phyloP scores from a whole-genome alignment of 1,140 invertebrate species.

The Caenorhabditis inopinata region DNA sequence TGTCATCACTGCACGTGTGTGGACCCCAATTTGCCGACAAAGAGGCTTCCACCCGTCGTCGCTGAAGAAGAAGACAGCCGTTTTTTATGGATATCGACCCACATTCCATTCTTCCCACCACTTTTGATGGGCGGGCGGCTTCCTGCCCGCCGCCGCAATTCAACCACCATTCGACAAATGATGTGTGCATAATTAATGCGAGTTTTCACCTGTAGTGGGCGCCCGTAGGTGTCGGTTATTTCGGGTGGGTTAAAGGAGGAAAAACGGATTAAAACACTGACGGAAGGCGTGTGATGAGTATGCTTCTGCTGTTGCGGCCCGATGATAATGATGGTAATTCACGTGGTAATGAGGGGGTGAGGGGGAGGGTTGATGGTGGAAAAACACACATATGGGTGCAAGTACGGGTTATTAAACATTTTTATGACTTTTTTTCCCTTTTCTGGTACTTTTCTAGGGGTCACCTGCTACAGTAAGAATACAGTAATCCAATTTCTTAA shows the following conservation, averaged over 20 bases:
- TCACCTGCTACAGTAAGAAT: too few relatives aligned
- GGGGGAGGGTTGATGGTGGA: background rate
- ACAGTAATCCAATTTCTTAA: too few relatives aligned
- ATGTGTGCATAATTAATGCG: constrained; percentile 31
- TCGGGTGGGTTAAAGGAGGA: background rate
- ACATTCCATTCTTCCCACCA: background rate
- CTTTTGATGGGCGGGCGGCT: background rate
- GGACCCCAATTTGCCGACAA: background rate
- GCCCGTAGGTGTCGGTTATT: background rate
- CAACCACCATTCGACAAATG: constrained; percentile 32
- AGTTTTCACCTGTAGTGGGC: background rate
- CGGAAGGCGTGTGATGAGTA: background rate
- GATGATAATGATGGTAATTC: too few relatives aligned
- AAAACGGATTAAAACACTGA: background rate
- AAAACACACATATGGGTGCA: constrained; percentile 5
- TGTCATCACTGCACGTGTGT: background rate
- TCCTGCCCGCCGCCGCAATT: background rate
- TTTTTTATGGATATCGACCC: background rate
- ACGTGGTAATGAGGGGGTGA: too few relatives aligned
- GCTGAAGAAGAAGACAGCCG: background rate
- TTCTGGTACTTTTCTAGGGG: background rate
- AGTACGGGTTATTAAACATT: background rate
- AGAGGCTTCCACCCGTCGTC: background rate
- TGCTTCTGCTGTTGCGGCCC: too few relatives aligned
- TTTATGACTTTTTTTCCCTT: background rate